Base-by-base conservation (phyloP, 2,888 invertebrate species). In the Melitaea athalia region DNA sequence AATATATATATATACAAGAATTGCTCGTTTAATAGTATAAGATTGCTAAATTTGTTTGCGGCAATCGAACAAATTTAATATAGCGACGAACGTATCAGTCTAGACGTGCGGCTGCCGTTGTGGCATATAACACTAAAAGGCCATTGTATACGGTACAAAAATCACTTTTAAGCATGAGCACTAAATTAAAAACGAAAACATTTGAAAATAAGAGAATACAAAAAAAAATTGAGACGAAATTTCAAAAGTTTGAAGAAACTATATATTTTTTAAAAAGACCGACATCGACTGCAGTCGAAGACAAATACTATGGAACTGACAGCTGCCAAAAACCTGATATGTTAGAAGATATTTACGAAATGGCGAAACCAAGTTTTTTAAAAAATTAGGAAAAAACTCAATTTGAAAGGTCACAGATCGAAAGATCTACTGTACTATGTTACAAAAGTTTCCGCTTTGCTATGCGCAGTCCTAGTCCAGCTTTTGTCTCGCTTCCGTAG, bases 21-120 rank as follows among this genome's bases (percentile, higher is more conserved):
- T n/a, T n/a, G n/a, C n/a, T n/a, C n/a, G n/a, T n/a, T n/a, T n/a
- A n/a, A n/a, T n/a, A n/a, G n/a, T n/a, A n/a, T n/a, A 61, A 77
- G 17, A 72, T 81, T 8, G 77, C 78, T 5, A 79, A 80, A 72
- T 76, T 75, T 67, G 76, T 79, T 42, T 78, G 78, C 31, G 82
- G 81, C 33, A 83, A 83, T 73, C 63, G 80, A 59, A 73, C 81
- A 3, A 81, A 83, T 69, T 78, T 75, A 50, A 45, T 60, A 3
- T 43, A 59, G 10, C 59, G 60, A 42, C 50, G 55, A 5, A 76
- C 76, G 3, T 85, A 82, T 69, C 64, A 78, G 72, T 72, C 75
- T 38, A 72, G 83, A 64, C 79, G 76, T 47, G 68, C 74, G 31
- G 79, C 77, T 57, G 79, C 84, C 24, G 79, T 74, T 10, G 69